These are phyloP conservation scores for Neodontobutis hainanensis DNA, from an alignment of 2,113 vertebrate species.

Conservation along the genomic window DNA sequence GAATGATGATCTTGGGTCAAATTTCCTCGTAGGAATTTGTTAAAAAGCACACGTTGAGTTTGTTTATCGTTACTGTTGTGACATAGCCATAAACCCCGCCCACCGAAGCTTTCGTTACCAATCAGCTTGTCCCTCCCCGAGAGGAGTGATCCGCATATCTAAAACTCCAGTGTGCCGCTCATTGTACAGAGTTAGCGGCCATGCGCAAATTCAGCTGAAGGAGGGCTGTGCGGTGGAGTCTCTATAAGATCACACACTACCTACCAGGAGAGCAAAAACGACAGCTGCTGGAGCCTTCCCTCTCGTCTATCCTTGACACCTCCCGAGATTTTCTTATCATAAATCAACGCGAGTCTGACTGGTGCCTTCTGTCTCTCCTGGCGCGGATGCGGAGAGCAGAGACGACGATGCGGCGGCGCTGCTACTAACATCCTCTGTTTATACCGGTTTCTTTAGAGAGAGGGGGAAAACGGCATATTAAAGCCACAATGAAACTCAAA, in stretches of 20 bases:
- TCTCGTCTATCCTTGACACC: not conserved
- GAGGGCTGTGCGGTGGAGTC: constrained; percentile 48
- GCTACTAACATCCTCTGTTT: constrained; percentile 35
- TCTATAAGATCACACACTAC: constrained; percentile 44
- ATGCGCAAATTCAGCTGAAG: constrained; percentile 59
- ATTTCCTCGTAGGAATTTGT: not conserved
- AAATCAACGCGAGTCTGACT: constrained; percentile 2
- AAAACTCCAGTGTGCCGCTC: constrained; percentile 39
- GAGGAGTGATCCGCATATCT: constrained; percentile 47
- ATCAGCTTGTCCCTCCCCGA: constrained; percentile 27
- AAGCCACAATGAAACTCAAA: constrained; percentile 92
- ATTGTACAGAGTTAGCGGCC: constrained; percentile 65
- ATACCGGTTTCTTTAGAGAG: constrained; percentile 33
- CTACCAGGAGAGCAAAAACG: constrained; percentile 25
- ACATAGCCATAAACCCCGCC: constrained; percentile 33
- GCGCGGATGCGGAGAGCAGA: constrained; percentile 49
- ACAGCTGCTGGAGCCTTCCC: constrained; percentile 8
- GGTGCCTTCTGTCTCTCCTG: constrained; percentile 18
- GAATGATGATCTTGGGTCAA: too few relatives aligned
- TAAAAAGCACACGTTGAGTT: constrained; percentile 15
- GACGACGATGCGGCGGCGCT: constrained; percentile 62
- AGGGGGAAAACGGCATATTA: constrained; percentile 77
- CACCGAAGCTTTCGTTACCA: constrained; percentile 19
- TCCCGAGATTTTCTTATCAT: not conserved
- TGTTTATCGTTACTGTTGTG: constrained; percentile 33